A percentile compares a stretch with the other conserved stretches of the same genome.
phyloP scores from a whole-genome alignment of 2,888 invertebrate species.

The Scaptomyza flava region DNA sequence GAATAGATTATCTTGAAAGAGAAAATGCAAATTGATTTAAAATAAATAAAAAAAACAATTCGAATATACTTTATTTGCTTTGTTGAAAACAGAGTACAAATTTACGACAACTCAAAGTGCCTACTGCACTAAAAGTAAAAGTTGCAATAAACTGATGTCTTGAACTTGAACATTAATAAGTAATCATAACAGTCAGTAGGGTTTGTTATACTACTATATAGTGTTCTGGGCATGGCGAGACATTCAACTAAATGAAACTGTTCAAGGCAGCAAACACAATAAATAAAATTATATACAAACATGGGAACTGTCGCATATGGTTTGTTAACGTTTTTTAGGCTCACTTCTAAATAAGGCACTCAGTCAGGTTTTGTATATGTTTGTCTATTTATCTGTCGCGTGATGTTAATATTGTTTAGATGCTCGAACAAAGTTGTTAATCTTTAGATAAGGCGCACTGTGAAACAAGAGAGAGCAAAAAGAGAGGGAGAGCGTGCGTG shows the following conservation, averaged over 20 bases:
- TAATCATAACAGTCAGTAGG: no score
- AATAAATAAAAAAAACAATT: not conserved
- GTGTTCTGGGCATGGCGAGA: no score
- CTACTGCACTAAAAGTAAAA: no score
- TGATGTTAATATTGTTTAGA: slow-evolving; percentile 15
- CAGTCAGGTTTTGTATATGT: slow-evolving; percentile 6
- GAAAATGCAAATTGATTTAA: no score
- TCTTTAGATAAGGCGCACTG: not conserved
- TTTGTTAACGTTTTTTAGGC: slow-evolving; percentile 5
- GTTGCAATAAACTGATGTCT: no score
- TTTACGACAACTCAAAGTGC: not conserved
- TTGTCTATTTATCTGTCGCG: slow-evolving; percentile 6
- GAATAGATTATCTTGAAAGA: no score
- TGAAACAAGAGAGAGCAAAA: not conserved
- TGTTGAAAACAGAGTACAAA: not conserved
- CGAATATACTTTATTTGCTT: not conserved
- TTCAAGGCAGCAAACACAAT: slow-evolving; percentile 6
- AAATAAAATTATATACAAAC: not conserved
- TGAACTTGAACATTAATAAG: no score
- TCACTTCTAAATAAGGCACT: not conserved
- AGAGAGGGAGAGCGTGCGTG: not conserved
- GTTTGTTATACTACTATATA: no score
- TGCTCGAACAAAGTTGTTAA: slow-evolving; percentile 26
- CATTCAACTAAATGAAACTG: not conserved
- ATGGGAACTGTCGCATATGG: not conserved